A percentile compares a stretch with the other conserved stretches of the same genome.
These are phyloP conservation scores for Turritopsis dohrnii DNA, from an alignment of 30 jellyfish, hydroid and myxozoan genomes.

Conservation along the genomic window DNA sequence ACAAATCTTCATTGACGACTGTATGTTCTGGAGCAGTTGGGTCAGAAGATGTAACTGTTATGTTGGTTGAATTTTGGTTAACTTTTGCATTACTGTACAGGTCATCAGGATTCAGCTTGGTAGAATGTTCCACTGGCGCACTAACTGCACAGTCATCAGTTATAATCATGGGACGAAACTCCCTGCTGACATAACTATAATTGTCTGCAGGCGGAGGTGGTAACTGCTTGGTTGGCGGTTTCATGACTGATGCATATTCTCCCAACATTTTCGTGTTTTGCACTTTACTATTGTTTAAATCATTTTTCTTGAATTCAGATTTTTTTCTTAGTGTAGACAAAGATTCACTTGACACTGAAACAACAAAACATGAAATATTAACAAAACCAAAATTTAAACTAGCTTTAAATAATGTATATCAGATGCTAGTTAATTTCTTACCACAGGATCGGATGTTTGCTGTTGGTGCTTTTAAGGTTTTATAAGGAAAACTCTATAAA, in stretches of 20 bases:
- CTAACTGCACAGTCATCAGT: constrained; percentile 53
- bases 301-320: not conserved
- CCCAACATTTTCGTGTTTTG: not conserved
- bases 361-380: not conserved
- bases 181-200: constrained; percentile 62
- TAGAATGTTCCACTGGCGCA: constrained; percentile 40
- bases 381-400: not conserved
- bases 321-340: not conserved
- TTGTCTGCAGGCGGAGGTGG: constrained; percentile 24
- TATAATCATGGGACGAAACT: constrained; percentile 58
- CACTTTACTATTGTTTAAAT: not conserved
- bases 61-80: not conserved
- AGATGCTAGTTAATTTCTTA: not conserved
- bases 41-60: not conserved
- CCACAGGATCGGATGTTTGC: not conserved
- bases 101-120: not conserved
- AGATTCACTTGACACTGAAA: not conserved
- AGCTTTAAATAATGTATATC: not conserved
- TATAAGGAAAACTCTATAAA: not conserved
- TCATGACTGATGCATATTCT: not conserved
- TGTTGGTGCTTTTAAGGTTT: not conserved
- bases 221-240: not conserved
- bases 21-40: constrained; percentile 2
- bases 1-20: constrained; percentile 10
- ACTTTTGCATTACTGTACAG: constrained; percentile 22